Conservation (phyloP, 1,140 invertebrate species). For the Acyrthosiphon pisum region DNA sequence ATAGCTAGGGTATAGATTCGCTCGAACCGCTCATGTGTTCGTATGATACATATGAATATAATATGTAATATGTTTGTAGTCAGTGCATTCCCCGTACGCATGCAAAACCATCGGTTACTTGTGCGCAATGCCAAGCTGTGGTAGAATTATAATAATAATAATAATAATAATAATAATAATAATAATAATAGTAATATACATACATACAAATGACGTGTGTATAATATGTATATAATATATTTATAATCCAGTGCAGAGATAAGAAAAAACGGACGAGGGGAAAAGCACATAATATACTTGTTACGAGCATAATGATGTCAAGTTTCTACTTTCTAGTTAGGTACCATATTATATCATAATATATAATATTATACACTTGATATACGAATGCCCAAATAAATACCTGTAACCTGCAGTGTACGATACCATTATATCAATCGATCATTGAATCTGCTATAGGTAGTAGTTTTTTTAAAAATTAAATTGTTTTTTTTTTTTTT, state of each 20-base stretch:
- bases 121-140: not conserved
- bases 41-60: not conserved
- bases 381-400: not conserved
- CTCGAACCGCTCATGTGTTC: not conserved
- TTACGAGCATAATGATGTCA: not conserved
- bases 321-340: not conserved
- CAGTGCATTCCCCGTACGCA: not conserved
- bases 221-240: not conserved
- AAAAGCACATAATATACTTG: constrained; percentile 1
- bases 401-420: not conserved
- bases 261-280: not conserved
- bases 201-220: not conserved
- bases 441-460: not conserved
- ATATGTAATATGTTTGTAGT: not conserved
- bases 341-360: not conserved
- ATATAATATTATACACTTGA: not conserved
- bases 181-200: not conserved
- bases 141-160: not conserved
- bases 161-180: no score
- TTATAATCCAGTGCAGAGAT: not conserved
- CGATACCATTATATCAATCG: not conserved
- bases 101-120: not conserved
- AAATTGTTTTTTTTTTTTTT: not conserved
- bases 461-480: no score
- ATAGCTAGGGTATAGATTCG: not conserved